Percentiles rank a stretch among this genome's conserved stretches.
Conservation (phyloP, 2,113 vertebrate genomes). For the Atlantisia rogersi region DNA sequence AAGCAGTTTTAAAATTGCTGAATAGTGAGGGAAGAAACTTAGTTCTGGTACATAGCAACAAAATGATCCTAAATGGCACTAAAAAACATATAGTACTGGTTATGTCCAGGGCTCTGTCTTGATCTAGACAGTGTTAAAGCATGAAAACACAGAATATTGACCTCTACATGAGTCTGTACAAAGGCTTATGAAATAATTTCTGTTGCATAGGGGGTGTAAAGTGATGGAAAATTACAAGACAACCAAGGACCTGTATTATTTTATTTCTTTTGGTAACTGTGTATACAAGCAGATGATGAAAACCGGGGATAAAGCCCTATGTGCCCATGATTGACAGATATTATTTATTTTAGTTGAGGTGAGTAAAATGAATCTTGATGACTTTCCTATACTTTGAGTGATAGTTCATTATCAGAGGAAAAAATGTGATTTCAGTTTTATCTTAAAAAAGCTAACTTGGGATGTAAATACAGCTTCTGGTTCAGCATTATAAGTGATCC, state of each 20-base stretch:
- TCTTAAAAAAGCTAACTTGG: neutral
- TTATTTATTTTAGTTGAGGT: neutral
- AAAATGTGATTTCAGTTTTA: neutral
- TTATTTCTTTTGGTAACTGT: neutral
- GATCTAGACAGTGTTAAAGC: neutral
- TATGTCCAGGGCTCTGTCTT: neutral
- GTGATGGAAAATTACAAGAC: neutral
- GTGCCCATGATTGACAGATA: neutral
- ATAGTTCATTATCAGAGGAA: neutral
- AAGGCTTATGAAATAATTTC: neutral
- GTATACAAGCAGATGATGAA: neutral
- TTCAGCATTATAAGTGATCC: neutral
- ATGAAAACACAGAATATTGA: neutral
- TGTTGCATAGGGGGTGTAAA: neutral
- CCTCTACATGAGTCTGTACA: neutral
- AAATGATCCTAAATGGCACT: neutral
- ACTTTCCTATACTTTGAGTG: neutral
- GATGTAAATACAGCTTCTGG: neutral
- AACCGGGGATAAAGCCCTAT: neutral
- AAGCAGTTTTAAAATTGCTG: neutral
- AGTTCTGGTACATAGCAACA: neutral
- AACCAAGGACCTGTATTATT: neutral
- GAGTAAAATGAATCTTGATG: neutral
- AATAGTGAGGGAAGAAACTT: neutral
- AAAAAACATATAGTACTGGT: neutral